Evolutionary conservation across 23 tunicate species (phyloP), one percentile per base, ranked within the genome.

Genomic region (Oikopleura dioica): DNA sequence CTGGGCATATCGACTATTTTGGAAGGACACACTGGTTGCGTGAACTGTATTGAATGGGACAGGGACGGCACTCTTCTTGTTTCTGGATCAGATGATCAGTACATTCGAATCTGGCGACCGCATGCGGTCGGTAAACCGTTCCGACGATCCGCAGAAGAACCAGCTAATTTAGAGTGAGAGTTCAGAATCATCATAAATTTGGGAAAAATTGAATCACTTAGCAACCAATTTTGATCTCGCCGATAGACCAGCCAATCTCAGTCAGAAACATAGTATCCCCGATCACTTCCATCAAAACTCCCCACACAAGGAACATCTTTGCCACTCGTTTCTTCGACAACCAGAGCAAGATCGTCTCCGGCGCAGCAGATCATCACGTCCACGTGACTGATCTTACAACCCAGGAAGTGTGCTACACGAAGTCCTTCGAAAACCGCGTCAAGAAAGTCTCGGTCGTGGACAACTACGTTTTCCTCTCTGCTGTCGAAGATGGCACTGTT

Each of bases 11-110:
- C n/a, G n/a, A n/a, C n/a, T n/a, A n/a, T n/a, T n/a, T 55, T 89
- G 1, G 68, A 79, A 23, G 89, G 96, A 1, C 96, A 89, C 79
- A 51, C 80, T 29, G 96, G 96, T 1, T 89, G 96, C 78, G 96
- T 89, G 1, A 89, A 89, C 72, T 89, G 96, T 68, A 76, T 89
- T 77, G 96, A 89, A 38, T 89, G 96, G 96, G 84, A 82, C 37
- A 44, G 38, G 0, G 37, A 38, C 32, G 96, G 96, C 1, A 67
- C 79, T 37, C 76, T 84, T 31, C 75, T 89, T 34, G 89, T 80
- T 0, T 84, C 89, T 82, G 96, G 96, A 12, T 89, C 96, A 16
- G 96, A 89, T 77, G 96, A 89, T 72, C 79, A 83, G 37, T 81
- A 84, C 44, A 77, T 84, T 36, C 81, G 81, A 36, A 37, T 89